Conservation (phyloP, 2,888 invertebrate genomes). For the Proisotoma minuta region DNA sequence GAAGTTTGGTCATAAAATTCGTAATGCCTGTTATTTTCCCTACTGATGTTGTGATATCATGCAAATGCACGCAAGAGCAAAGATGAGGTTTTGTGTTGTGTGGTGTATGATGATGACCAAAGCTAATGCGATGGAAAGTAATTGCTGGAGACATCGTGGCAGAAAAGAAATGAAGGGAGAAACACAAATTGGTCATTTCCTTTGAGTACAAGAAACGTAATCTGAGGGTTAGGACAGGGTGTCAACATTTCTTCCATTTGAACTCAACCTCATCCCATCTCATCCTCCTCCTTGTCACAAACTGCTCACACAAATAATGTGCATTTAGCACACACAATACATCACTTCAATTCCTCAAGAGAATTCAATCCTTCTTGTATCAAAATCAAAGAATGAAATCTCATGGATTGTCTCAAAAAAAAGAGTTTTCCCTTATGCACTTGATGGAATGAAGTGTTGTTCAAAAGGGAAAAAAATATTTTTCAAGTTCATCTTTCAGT, state of each 20-base stretch:
- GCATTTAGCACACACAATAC: too few relatives aligned
- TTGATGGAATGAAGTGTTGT: too few relatives aligned
- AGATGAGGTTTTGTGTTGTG: neutral
- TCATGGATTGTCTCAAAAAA: too few relatives aligned
- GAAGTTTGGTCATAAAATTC: slow-evolving; percentile 42
- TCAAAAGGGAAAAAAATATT: too few relatives aligned
- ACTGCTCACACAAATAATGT: neutral
- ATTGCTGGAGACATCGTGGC: neutral
- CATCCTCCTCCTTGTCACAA: slow-evolving; percentile 10
- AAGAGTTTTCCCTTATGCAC: too few relatives aligned
- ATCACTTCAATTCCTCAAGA: neutral
- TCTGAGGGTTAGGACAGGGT: slow-evolving; percentile 43
- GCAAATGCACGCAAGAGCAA: slow-evolving; percentile 28
- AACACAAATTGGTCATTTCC: slow-evolving; percentile 47
- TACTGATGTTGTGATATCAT: slow-evolving; percentile 45
- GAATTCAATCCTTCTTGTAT: neutral
- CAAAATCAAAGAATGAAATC: too few relatives aligned
- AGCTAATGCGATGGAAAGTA: slow-evolving; percentile 4
- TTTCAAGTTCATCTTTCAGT: too few relatives aligned
- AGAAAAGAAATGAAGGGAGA: slow-evolving; percentile 18
- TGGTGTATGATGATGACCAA: neutral
- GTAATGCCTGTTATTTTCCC: slow-evolving; percentile 42
- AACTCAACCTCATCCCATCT: neutral
- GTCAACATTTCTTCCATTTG: slow-evolving; percentile 24
- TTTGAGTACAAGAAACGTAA: slow-evolving; percentile 37